Base-by-base conservation (phyloP, 2,113 vertebrate genomes). In the Aramus guarauna region DNA sequence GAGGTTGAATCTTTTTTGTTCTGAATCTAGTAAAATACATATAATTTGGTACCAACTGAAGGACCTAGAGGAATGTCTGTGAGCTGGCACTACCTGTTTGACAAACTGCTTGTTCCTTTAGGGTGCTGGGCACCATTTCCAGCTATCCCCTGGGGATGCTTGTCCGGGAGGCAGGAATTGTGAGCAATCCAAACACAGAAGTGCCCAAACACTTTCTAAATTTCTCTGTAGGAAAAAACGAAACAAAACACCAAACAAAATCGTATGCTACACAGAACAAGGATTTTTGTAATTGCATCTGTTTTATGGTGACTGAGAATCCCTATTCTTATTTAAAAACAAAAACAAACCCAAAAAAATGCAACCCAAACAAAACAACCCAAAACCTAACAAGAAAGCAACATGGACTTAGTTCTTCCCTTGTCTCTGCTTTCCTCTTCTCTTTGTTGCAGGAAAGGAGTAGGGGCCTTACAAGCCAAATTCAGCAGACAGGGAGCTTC, bases 151-250 rank as follows among this genome's bases (percentile, higher is more conserved):
- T 72, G 18, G 26, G 18, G 8, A n/a, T 88, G 37, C 36, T 92
- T 59, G 1, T 71, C 1, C 0, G 3, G 19, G 60, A 85, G 60
- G 32, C 24, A 69, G 48, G 45, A 69, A 45, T 14, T 2, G 2
- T 45, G 4, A 56, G 23, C 22, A 62, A 19, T 69, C n/a, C 17
- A 43, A 83, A 48, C 15, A 37, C 18, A 56, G 34, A 76, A 88
- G 62, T n/a, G 16, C 5, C 6, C 21, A 22, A 78, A 47, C 4
- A n/a, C 27, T 48, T 76, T 36, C 41, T 86, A 18, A 52, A 56
- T 75, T 48, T 64, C 22, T 73, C 10, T 50, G 4, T 37, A 64
- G 55, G 9, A 30, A 68, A 88, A 83, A 39, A 1, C 7, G 22
- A 66, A 85, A 29, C 2, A 72, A 73, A 90, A 68, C 3, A 1